Base-by-base conservation (phyloP, 2,113 vertebrate genomes). In the Pollachius pollachius region DNA sequence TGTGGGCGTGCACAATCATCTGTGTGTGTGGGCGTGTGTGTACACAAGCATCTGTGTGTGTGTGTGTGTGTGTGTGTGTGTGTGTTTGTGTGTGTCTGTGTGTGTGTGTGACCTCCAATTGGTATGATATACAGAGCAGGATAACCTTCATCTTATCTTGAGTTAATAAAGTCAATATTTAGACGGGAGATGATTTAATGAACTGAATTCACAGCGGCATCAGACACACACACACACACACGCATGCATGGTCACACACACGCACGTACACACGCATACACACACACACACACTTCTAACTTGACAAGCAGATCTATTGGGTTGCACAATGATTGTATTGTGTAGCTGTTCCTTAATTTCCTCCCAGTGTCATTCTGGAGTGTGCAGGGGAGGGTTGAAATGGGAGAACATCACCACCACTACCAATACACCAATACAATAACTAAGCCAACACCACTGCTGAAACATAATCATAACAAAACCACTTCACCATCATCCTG, bases 311-410 rank as follows among this genome's bases (percentile, higher is more conserved):
- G 82, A 76, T 82, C 84, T 87, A 89, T 89, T 89, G 84, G 82
- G 84, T 90, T 89, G 85, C 79, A 82, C 84, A 82, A 89, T 85
- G 88, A 81, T 76, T 88, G 84, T 85, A 88, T 90, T 89, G 83
- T 89, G 84, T 85, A 86, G 85, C 82, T 82, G 85, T 88, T 89
- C 83, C 61, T 90, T 89, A 86, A 86, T 87, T 86, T 90, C 78
- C 84, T 84, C 79, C 77, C 84, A 79, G 79, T 83, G 87, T 85
- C 88, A 81, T 87, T 84, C 61, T n/a, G 19, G 54, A 80, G 73
- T 86, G 77, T 82, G 84, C 89, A 68, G 86, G 86, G 85, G 18
- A 19, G 74, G 63, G 69, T 80, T 66, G 67, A 72, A 65, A 78
- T 52, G 52, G 85, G 72, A 86, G 88, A 79, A 75, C 68, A 77